These are phyloP conservation scores for Pharmacophagus antenor DNA, from an alignment of 2,888 invertebrate species.

Conservation along the genomic window DNA sequence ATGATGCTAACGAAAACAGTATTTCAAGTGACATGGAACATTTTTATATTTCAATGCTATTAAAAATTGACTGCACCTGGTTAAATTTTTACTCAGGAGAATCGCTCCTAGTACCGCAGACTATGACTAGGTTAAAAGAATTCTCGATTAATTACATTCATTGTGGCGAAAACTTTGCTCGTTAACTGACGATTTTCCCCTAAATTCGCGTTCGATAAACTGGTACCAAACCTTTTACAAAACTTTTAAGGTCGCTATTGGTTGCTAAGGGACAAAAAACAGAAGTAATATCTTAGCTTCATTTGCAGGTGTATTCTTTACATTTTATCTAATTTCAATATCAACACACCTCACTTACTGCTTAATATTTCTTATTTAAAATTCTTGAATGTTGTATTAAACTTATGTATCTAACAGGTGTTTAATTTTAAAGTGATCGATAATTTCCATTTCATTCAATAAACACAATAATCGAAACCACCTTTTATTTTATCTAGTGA, in stretches of 20 bases:
- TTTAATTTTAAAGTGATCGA: no score
- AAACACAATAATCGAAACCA: conserved; percentile 26
- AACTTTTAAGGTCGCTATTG: conserved; percentile 44
- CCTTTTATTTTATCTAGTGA: conserved; percentile 11
- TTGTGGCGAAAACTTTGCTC: conserved; percentile 75
- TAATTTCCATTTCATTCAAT: no score
- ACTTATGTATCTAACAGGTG: no score
- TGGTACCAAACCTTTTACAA: conserved; percentile 63
- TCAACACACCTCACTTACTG: no score
- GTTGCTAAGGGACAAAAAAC: neutral
- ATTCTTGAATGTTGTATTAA: no score
- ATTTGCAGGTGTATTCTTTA: no score
- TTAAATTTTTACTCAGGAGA: neutral
- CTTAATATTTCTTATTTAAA: no score
- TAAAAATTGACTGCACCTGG: neutral
- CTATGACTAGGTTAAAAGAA: conserved; percentile 56
- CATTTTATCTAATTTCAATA: no score
- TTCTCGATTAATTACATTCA: conserved; percentile 72
- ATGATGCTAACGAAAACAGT: no score
- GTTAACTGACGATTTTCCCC: conserved; percentile 66
- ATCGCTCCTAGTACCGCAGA: conserved; percentile 3
- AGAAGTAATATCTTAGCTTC: neutral
- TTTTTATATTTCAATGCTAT: neutral
- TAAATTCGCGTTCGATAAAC: conserved; percentile 70
- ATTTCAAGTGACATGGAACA: neutral